phyloP scores from a whole-genome alignment of 2,888 invertebrate species.

The Stenichneumon culpator region DNA sequence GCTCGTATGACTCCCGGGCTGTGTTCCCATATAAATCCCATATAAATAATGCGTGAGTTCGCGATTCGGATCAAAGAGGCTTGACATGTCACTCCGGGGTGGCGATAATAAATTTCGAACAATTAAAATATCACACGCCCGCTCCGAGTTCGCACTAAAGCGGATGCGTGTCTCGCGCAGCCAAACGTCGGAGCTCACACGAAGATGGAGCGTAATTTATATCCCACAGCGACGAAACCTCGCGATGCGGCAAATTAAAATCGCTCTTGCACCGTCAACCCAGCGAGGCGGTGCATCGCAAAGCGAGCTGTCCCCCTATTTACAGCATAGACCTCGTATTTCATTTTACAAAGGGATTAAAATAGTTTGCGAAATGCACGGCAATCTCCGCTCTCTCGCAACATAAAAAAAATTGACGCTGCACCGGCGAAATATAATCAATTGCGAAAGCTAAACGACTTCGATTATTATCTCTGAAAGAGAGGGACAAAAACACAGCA shows the following conservation, averaged over 20 bases:
- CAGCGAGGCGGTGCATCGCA: slow-evolving; percentile 35
- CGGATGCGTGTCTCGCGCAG: slow-evolving; percentile 48
- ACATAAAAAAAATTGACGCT: neutral
- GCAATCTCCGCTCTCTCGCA: slow-evolving; percentile 7
- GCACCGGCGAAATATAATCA: slow-evolving; percentile 22
- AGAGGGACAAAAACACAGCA: neutral
- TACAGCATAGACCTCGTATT: slow-evolving; percentile 72
- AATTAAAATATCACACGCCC: slow-evolving; percentile 78
- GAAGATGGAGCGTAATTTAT: slow-evolving; percentile 68
- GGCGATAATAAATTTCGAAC: slow-evolving; percentile 76
- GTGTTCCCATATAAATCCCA: slow-evolving; percentile 32
- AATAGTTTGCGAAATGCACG: slow-evolving; percentile 67
- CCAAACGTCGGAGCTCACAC: slow-evolving; percentile 48
- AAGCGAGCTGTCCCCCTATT: slow-evolving; percentile 31
- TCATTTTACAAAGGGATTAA: slow-evolving; percentile 79
- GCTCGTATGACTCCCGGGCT: slow-evolving; percentile 27
- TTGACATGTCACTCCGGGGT: slow-evolving; percentile 64
- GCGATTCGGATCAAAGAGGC: slow-evolving; percentile 61
- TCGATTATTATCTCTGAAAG: slow-evolving; percentile 4
- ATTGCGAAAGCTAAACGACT: slow-evolving; percentile 22
- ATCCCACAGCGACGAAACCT: slow-evolving; percentile 68
- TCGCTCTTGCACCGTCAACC: slow-evolving; percentile 38
- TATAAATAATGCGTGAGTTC: slow-evolving; percentile 41
- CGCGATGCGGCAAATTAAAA: slow-evolving; percentile 69
- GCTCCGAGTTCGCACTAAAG: slow-evolving; percentile 47